These are phyloP conservation scores for Brachionus asplanchnoidis DNA, from an alignment of 1,140 invertebrate genomes.

Conservation along the genomic window DNA sequence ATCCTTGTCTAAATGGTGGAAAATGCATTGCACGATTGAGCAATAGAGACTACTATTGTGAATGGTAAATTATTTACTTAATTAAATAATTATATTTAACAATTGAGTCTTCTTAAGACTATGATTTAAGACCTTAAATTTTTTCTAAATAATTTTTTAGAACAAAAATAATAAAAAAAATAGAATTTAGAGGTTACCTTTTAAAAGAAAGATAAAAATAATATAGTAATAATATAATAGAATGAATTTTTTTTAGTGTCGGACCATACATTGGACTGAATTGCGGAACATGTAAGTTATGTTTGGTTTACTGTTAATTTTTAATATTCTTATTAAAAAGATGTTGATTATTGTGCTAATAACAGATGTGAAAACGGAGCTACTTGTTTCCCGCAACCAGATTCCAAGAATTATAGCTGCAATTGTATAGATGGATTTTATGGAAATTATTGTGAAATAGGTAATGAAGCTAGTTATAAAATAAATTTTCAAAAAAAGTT, in stretches of 20 bases:
- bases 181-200: too few relatives aligned
- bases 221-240: neutral
- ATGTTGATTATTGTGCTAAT: conserved; percentile 19
- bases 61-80: neutral
- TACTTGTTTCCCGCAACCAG: conserved; percentile 57
- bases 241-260: conserved; percentile 1
- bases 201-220: neutral
- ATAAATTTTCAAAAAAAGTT: neutral
- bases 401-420: neutral
- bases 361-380: conserved; percentile 64
- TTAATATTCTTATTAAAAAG: neutral
- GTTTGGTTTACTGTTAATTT: neutral
- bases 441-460: conserved; percentile 15
- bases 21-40: neutral
- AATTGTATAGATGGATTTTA: conserved; percentile 1
- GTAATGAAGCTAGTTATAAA: neutral
- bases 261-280: neutral
- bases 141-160: neutral
- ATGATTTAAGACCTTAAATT: too few relatives aligned
- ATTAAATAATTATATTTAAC: too few relatives aligned
- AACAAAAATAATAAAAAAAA: too few relatives aligned
- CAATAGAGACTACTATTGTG: conserved; percentile 1
- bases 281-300: conserved; percentile 36
- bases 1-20: conserved; percentile 29
- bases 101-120: too few relatives aligned